Percentiles rank a stretch among this genome's conserved stretches.
Evolutionary conservation across 2,888 invertebrate genomes (phyloP).

Genomic region (Cordilura impudica): DNA sequence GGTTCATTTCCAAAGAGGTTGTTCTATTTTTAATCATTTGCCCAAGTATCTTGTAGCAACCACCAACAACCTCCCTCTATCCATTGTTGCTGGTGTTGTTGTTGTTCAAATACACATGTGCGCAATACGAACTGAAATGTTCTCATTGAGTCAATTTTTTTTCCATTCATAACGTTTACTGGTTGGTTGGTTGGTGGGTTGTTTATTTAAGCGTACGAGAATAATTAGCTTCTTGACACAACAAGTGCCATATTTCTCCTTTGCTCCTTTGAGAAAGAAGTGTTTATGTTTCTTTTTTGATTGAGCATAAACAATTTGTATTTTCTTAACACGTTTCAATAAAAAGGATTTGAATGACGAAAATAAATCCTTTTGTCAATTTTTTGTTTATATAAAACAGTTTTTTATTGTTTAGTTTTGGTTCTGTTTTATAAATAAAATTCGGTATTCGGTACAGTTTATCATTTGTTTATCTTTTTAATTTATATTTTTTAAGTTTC

Average conservation of each 20-base stretch:
- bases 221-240: conserved; percentile 1
- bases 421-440: background rate
- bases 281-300: conserved; percentile 10
- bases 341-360: background rate
- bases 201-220: background rate
- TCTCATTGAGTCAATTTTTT: conserved; percentile 48
- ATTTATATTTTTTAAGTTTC: background rate
- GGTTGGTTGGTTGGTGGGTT: conserved; percentile 34
- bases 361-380: conserved; percentile 7
- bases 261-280: background rate
- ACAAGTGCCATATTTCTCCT: conserved; percentile 34
- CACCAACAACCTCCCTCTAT: conserved; percentile 6
- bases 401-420: background rate
- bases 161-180: conserved; percentile 22
- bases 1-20: conserved; percentile 34
- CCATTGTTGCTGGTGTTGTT: background rate
- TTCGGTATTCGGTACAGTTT: conserved; percentile 36
- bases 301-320: conserved; percentile 12
- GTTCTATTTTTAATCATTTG: conserved; percentile 55
- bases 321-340: background rate
- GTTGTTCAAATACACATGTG: conserved; percentile 24
- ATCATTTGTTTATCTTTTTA: background rate
- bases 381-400: conserved; percentile 27
- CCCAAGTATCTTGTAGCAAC: conserved; percentile 1
- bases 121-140: conserved; percentile 46